These are phyloP conservation scores for Spea bombifrons DNA, from an alignment of 2,113 vertebrate species.

Conservation along the genomic window DNA sequence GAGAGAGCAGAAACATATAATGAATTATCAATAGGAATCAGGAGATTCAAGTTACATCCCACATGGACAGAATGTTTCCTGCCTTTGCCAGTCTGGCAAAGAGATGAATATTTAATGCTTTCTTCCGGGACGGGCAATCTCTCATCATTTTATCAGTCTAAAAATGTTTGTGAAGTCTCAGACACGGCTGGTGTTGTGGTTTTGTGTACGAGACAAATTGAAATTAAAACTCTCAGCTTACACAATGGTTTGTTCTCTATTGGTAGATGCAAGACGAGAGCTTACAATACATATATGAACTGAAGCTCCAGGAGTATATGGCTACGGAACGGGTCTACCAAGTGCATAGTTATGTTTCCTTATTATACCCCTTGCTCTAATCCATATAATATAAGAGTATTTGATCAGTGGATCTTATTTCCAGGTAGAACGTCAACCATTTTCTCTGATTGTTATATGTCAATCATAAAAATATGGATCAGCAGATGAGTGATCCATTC, in stretches of 20 bases:
- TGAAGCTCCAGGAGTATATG: conserved; percentile 5
- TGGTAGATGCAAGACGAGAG: conserved; percentile 26
- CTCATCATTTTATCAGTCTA: conserved; percentile 47
- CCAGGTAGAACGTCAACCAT: too few relatives aligned
- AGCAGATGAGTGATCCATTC: too few relatives aligned
- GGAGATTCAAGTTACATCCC: conserved; percentile 65
- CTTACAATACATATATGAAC: conserved; percentile 19
- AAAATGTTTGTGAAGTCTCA: conserved; percentile 38
- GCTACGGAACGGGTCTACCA: conserved; percentile 4
- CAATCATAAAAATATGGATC: too few relatives aligned
- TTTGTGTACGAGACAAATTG: conserved; percentile 45
- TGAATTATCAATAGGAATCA: conserved; percentile 74
- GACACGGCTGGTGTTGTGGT: conserved; percentile 41
- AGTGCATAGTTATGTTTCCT: background rate
- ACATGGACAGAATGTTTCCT: conserved; percentile 69
- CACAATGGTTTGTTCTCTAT: conserved; percentile 43
- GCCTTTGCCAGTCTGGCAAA: conserved; percentile 63
- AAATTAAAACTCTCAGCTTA: conserved; percentile 48
- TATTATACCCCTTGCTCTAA: too few relatives aligned
- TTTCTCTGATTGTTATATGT: too few relatives aligned
- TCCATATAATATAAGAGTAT: too few relatives aligned
- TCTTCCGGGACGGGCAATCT: conserved; percentile 56
- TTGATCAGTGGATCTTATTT: too few relatives aligned
- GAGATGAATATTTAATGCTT: conserved; percentile 57
- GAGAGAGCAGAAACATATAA: conserved; percentile 62